A percentile compares a stretch with the other conserved stretches of the same genome.
Conservation (phyloP, 1,140 invertebrate genomes). For the Platyura marginata region DNA sequence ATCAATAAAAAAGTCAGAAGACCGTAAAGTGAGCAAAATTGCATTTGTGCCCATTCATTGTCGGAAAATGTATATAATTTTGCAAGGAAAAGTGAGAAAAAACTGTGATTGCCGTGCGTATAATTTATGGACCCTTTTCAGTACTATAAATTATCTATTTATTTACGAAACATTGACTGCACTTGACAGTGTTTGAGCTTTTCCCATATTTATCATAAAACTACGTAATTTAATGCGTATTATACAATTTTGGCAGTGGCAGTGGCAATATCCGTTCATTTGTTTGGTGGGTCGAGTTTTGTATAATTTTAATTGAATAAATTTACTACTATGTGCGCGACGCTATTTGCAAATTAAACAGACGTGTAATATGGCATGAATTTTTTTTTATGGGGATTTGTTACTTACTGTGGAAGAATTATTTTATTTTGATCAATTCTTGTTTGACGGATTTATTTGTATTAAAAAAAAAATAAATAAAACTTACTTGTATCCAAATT, state of each 20-base stretch:
- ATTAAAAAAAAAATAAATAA: neutral
- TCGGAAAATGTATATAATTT: no score
- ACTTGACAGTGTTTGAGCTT: neutral
- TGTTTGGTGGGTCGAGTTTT: no score
- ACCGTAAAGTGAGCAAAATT: neutral
- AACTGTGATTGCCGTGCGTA: neutral
- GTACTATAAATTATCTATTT: neutral
- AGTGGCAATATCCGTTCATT: no score
- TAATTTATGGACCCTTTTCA: neutral
- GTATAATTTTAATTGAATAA: no score
- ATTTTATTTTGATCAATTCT: neutral
- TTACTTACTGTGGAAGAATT: no score
- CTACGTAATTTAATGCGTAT: neutral
- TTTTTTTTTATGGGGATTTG: neutral
- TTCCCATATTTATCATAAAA: neutral
- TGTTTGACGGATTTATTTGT: neutral
- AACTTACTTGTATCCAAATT: conserved; percentile 83
- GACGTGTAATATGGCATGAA: no score
- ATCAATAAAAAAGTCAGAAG: no score
- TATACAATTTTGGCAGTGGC: neutral
- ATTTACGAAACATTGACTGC: neutral
- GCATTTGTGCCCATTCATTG: no score
- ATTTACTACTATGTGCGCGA: no score
- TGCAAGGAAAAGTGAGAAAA: no score
- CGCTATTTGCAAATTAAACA: no score